Conservation (phyloP, 2,113 vertebrate genomes). For the Candoia aspera region DNA sequence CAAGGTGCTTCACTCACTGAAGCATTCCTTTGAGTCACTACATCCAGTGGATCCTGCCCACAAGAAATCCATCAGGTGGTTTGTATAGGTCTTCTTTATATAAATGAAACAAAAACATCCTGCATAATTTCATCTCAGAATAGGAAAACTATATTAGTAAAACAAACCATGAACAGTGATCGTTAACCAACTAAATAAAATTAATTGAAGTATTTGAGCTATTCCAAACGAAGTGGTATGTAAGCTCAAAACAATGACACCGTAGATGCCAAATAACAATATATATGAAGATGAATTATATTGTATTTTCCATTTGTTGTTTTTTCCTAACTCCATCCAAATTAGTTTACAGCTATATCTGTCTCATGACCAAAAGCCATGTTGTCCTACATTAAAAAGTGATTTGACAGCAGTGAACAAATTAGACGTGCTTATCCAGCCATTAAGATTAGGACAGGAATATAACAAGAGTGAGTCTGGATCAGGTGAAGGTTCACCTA, state of each 20-base stretch:
- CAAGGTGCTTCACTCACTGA: no score
- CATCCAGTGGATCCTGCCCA: no score
- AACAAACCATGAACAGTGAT: not conserved
- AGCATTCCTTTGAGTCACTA: no score
- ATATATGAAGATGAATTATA: not conserved
- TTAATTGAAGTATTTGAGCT: constrained; percentile 9
- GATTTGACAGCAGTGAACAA: not conserved
- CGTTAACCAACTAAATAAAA: constrained; percentile 22
- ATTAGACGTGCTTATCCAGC: not conserved
- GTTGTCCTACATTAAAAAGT: not conserved
- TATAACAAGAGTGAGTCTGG: not conserved
- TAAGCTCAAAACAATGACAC: not conserved
- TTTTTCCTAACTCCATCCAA: not conserved
- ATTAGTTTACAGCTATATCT: not conserved
- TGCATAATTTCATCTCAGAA: constrained; percentile 21
- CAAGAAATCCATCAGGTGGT: no score
- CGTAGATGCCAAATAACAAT: not conserved
- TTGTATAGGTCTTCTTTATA: not conserved
- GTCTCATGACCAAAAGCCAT: not conserved
- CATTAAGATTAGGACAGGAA: not conserved
- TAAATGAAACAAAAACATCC: not conserved
- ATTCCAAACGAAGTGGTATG: not conserved
- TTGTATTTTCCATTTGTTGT: not conserved
- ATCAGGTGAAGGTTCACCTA: not conserved
- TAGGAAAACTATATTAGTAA: constrained; percentile 11